phyloP scores from a whole-genome alignment of 2,797 vertebrate species.

The Alfaro cultratus region DNA sequence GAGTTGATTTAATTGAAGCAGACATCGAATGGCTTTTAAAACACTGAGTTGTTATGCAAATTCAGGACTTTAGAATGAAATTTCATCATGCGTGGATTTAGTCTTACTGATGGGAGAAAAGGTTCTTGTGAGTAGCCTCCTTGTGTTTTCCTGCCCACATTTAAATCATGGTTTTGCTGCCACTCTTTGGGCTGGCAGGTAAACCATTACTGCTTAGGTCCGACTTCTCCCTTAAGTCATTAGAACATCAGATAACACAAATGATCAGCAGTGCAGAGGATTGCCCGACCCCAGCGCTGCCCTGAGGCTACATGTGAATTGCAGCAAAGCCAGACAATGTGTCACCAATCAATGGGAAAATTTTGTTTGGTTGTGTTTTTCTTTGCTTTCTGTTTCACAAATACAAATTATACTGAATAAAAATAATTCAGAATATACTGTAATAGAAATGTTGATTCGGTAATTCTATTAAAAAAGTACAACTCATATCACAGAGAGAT shows the following conservation, averaged over 20 bases:
- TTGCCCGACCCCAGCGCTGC: slow-evolving; percentile 1
- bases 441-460: neutral
- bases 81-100: slow-evolving; percentile 11
- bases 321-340: neutral
- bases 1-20: slow-evolving; percentile 27
- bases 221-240: slow-evolving; percentile 46
- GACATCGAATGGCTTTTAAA: slow-evolving; percentile 34
- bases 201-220: slow-evolving; percentile 53
- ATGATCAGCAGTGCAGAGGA: slow-evolving; percentile 41
- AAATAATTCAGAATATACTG: neutral
- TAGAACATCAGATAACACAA: slow-evolving; percentile 58
- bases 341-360: neutral
- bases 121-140: neutral
- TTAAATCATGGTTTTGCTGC: slow-evolving; percentile 26
- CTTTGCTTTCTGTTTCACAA: neutral
- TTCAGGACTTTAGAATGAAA: slow-evolving; percentile 25
- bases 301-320: slow-evolving; percentile 17
- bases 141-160: slow-evolving; percentile 27
- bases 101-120: neutral
- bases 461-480: neutral
- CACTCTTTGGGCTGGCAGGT: slow-evolving; percentile 43
- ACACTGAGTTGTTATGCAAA: slow-evolving; percentile 52
- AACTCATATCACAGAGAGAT: neutral
- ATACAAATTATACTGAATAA: neutral
- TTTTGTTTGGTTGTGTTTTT: neutral